Evolutionary conservation across 92 coral and sea anemone species (phyloP).

Genomic region (Bergia puertoricense): DNA sequence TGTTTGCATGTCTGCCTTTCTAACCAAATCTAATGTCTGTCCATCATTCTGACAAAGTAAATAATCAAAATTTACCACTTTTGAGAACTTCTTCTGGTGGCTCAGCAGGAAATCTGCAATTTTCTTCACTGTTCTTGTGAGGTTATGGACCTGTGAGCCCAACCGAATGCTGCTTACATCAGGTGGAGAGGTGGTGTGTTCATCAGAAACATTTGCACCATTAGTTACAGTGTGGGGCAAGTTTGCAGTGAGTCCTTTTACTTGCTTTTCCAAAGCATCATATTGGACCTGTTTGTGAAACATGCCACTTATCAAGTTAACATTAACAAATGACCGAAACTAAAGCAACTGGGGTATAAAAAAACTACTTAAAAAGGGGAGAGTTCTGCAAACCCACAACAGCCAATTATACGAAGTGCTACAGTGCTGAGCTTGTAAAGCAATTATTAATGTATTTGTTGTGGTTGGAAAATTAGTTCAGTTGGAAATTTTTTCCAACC

Average conservation of each 20-base stretch:
- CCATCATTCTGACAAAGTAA: neutral
- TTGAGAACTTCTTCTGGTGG: slow-evolving; percentile 28
- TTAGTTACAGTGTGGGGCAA: neutral
- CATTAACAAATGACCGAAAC: neutral
- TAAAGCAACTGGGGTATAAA: neutral
- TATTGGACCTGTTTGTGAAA: neutral
- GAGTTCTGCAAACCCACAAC: no score
- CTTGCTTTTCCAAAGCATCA: slow-evolving; percentile 19
- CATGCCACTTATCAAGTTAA: neutral
- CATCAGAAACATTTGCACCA: neutral
- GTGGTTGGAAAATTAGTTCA: no score
- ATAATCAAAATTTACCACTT: slow-evolving; percentile 2
- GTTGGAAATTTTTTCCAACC: no score
- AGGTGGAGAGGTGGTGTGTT: neutral
- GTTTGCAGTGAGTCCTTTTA: slow-evolving; percentile 2
- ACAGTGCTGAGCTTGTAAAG: no score
- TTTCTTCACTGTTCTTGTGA: slow-evolving; percentile 27
- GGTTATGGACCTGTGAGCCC: slow-evolving; percentile 31
- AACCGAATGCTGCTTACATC: neutral
- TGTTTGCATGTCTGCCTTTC: neutral
- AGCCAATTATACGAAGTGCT: no score
- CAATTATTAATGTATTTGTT: no score
- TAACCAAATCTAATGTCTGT: neutral
- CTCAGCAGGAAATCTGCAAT: slow-evolving; percentile 30
- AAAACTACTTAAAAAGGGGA: neutral